Percentiles rank a stretch among this genome's conserved stretches.
Evolutionary conservation across 2,888 invertebrate species (phyloP).

Genomic region (Hoplodrina blanda): DNA sequence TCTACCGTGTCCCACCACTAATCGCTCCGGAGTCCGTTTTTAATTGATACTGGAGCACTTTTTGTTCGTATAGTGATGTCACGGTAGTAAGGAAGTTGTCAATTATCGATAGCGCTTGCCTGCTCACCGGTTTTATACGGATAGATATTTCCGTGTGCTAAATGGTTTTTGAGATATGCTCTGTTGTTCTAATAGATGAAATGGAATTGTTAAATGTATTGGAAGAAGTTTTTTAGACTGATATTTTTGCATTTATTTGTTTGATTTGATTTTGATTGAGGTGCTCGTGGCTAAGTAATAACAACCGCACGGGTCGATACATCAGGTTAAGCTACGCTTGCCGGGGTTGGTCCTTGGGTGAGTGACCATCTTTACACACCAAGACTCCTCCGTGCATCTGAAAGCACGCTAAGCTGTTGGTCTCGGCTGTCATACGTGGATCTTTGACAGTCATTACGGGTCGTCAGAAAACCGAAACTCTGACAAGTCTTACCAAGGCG

Average conservation of each 20-base stretch:
- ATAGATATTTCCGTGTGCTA: conserved; percentile 22
- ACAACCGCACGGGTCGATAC: no score
- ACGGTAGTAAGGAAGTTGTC: conserved; percentile 63
- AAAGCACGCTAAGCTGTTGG: no score
- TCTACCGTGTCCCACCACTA: conserved; percentile 64
- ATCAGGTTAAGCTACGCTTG: no score
- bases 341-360: no score
- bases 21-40: conserved; percentile 67
- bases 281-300: no score
- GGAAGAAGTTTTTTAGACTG: background rate
- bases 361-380: no score
- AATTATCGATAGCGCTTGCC: conserved; percentile 66
- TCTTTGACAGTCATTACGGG: no score
- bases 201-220: conserved; percentile 14
- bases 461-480: no score
- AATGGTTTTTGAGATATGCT: conserved; percentile 23
- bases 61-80: conserved; percentile 66
- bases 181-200: conserved; percentile 15
- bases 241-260: background rate
- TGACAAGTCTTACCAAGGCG: no score
- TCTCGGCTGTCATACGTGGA: no score
- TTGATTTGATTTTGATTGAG: background rate
- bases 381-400: no score
- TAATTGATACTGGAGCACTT: conserved; percentile 73
- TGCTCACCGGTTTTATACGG: conserved; percentile 13